phyloP scores from a whole-genome alignment of 1,140 invertebrate genomes.

The Cydia fagiglandana region DNA sequence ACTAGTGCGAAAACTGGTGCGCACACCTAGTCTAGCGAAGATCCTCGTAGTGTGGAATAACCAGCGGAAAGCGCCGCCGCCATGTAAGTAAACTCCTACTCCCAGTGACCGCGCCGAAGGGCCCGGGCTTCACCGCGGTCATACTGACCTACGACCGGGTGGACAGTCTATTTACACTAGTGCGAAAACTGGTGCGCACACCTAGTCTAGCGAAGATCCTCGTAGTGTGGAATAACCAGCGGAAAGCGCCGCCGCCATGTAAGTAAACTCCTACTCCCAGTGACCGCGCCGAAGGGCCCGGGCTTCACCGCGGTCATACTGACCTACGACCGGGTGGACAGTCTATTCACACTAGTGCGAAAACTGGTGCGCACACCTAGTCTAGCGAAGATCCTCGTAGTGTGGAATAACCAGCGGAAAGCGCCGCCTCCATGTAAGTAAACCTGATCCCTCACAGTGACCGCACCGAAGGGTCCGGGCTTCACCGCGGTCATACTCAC shows the following conservation, averaged over 20 bases:
- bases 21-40: conserved; percentile 91
- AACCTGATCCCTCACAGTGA: conserved; percentile 49
- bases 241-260: conserved; percentile 90
- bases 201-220: conserved; percentile 92
- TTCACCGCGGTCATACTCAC: conserved; percentile 96
- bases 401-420: conserved; percentile 97
- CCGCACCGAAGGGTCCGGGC: conserved; percentile 90
- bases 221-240: conserved; percentile 96
- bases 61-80: conserved; percentile 91
- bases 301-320: conserved; percentile 96
- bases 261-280: conserved; percentile 50
- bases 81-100: conserved; percentile 79
- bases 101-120: conserved; percentile 84
- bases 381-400: conserved; percentile 91
- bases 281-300: conserved; percentile 87
- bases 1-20: conserved; percentile 88
- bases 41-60: conserved; percentile 97
- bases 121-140: conserved; percentile 94
- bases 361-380: conserved; percentile 91
- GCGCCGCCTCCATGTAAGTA: conserved; percentile 88
- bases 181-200: conserved; percentile 89
- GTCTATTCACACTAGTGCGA: conserved; percentile 91
- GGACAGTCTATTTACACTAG: conserved; percentile 92
- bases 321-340: conserved; percentile 94
- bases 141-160: conserved; percentile 94